Evolutionary conservation across 2,113 vertebrate species (phyloP).

Genomic region (Butorides virescens): DNA sequence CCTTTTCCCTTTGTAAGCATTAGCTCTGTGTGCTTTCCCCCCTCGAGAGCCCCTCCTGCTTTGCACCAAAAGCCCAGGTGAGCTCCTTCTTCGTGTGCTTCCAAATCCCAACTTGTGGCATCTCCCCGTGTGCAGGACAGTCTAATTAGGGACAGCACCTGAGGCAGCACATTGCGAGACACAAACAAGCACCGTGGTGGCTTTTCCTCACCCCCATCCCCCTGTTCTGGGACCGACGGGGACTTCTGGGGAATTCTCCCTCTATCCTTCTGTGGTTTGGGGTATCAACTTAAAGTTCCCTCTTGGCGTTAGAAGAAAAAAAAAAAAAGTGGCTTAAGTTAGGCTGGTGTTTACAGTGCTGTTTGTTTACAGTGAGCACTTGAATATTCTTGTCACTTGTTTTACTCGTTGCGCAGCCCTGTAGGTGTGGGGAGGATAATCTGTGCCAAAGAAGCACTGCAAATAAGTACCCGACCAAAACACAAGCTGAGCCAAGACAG

Average conservation of each 20-base stretch:
- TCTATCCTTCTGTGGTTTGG: background rate
- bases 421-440: conserved; percentile 12
- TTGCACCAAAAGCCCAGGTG: background rate
- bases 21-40: background rate
- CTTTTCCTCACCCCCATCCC: background rate
- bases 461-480: background rate
- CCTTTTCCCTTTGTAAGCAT: background rate
- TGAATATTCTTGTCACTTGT: conserved; percentile 2
- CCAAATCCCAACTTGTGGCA: background rate
- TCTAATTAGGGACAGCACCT: background rate
- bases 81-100: background rate
- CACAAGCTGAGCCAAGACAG: background rate
- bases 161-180: background rate
- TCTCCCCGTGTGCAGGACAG: background rate
- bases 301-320: background rate
- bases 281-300: background rate
- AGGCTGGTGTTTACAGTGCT: background rate
- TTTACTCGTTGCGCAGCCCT: conserved; percentile 21
- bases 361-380: conserved; percentile 15
- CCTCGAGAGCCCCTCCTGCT: background rate
- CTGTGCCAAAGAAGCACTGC: background rate
- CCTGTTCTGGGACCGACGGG: background rate
- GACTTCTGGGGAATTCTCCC: background rate
- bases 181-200: background rate
- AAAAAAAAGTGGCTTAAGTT: background rate